Evolutionary conservation across 2,888 invertebrate species (phyloP).

Genomic region (Trypoxylon attenuatum): DNA sequence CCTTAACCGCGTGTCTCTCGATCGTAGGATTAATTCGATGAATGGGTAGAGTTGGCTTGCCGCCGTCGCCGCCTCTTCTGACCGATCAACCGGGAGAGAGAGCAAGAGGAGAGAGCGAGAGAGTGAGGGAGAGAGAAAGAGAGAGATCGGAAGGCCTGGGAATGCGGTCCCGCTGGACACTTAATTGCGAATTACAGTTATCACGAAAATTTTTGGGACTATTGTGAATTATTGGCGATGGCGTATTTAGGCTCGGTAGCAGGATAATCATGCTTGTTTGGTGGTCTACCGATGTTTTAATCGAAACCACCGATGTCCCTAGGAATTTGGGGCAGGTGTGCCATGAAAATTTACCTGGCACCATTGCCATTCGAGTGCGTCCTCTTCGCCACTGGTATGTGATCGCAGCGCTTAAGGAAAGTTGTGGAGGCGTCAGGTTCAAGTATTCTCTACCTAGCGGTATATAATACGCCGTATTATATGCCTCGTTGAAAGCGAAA

Average conservation of each 20-base stretch:
- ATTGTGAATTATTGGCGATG: neutral
- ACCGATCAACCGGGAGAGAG: no score
- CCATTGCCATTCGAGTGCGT: neutral
- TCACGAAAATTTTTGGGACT: conserved; percentile 13
- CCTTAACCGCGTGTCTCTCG: conserved; percentile 8
- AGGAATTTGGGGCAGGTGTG: conserved; percentile 9
- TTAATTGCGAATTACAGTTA: conserved; percentile 31
- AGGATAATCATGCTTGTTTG: no score
- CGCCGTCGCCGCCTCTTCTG: neutral
- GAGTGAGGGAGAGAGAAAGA: neutral
- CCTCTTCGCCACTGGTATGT: neutral
- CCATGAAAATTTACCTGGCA: conserved; percentile 11
- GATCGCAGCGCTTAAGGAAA: conserved; percentile 41
- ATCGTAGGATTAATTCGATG: conserved; percentile 1
- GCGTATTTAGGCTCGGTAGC: neutral
- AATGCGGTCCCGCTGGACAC: conserved; percentile 10
- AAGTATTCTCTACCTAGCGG: conserved; percentile 13
- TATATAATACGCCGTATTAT: conserved; percentile 32
- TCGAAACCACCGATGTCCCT: neutral
- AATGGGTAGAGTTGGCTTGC: conserved; percentile 6
- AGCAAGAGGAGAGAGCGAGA: no score
- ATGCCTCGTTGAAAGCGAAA: conserved; percentile 51
- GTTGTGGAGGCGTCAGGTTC: conserved; percentile 40
- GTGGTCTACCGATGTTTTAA: neutral
- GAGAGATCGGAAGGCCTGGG: conserved; percentile 4